Evolutionary conservation across 1,140 invertebrate genomes (phyloP).

Genomic region (Diprion similis): DNA sequence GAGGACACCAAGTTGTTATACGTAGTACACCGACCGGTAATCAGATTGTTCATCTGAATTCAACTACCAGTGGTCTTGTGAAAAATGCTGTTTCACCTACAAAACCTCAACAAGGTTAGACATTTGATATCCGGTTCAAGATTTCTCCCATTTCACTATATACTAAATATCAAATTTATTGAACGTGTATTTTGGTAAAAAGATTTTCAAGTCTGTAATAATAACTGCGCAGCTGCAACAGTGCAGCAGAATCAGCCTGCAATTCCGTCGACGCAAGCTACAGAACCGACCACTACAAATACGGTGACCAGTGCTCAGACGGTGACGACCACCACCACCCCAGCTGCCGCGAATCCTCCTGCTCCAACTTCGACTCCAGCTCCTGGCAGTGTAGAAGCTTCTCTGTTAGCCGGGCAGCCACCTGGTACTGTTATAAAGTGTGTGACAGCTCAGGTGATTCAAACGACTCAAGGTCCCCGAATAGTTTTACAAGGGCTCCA

Average conservation of each 20-base stretch:
- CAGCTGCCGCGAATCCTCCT: constrained; percentile 21
- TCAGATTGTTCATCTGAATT: constrained; percentile 65
- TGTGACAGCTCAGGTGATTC: constrained; percentile 82
- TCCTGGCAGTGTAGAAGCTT: constrained; percentile 70
- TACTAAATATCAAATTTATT: not conserved
- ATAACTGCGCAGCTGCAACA: not conserved
- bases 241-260: not conserved
- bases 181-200: not conserved
- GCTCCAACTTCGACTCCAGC: constrained; percentile 32
- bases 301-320: constrained; percentile 24
- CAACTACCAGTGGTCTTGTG: constrained; percentile 50
- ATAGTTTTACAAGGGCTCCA: constrained; percentile 85
- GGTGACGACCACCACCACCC: constrained; percentile 26
- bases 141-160: too few relatives aligned
- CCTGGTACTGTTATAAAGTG: constrained; percentile 87
- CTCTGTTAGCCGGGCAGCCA: constrained; percentile 77
- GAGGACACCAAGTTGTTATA: constrained; percentile 83
- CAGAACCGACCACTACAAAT: constrained; percentile 9
- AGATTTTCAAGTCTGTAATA: not conserved
- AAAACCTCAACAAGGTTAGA: constrained; percentile 45
- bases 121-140: not conserved
- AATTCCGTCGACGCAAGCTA: constrained; percentile 3
- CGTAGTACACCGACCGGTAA: constrained; percentile 72
- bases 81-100: constrained; percentile 46
- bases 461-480: constrained; percentile 80